Base-by-base conservation (phyloP, 30 jellyfish, hydroid and myxozoan species). In the Sanderia malayensis region DNA sequence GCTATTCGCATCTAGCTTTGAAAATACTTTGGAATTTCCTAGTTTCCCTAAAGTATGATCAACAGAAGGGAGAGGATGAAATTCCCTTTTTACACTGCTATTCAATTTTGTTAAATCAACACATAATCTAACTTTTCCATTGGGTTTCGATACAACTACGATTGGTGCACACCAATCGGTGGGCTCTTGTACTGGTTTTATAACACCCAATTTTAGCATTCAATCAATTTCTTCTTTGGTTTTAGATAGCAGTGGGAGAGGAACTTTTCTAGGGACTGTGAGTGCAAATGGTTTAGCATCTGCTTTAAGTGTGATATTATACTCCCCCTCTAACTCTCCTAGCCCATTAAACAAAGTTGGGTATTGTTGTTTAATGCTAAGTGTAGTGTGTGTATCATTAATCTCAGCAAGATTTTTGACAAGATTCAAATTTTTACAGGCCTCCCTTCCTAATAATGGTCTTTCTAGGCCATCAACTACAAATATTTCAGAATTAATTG, bases 81-180 rank as follows among this genome's bases (percentile, higher is more conserved):
- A n/a, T 58, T 85, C 93, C 17, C 96, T 60, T 61, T 75, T 69
- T 21, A 70, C 74, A 24, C 58, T 46, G 1, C 9, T 4, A 55
- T 76, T 75, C 59, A 75, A 82, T 49, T 85, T 77, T 0, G 87
- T 76, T 30, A 77, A 34, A 49, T 77, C 96, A 19, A 85, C 77
- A 77, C 93, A 75, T 4, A 85, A 24, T 41, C 93, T 55, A 21
- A 85, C 77, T 26, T 85, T 41, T 31, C 53, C 76, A 26, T 76
- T 41, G 25, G 86, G 74, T 27, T 76, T 75, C 46, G 69, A 67
- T 23, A 66, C 87, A 17, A 66, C 83, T n/a, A 85, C 82, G 22
- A 85, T 75, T 0, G 93, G 82, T 7, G 82, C 81, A 46, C 86
- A 67, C 94, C 93, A 75, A 52, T 67, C 93, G 9, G 96, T 85